Evolutionary conservation across 2,113 vertebrate genomes (phyloP).

Genomic region (Ranitomeya imitator): DNA sequence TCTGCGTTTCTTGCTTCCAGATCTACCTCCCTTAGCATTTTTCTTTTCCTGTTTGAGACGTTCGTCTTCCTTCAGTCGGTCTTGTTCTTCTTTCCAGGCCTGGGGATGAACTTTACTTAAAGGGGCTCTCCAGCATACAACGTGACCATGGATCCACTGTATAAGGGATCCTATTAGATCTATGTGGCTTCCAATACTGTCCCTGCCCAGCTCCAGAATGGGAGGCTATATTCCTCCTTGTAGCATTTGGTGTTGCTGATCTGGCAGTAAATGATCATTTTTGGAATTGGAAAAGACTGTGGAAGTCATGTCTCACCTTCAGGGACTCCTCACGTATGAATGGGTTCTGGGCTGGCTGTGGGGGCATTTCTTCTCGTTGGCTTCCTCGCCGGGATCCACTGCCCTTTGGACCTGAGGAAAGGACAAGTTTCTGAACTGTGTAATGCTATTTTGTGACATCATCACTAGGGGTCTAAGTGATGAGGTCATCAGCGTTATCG

Average conservation of each 20-base stretch:
- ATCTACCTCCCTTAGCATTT: conserved; percentile 64
- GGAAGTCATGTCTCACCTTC: conserved; percentile 69
- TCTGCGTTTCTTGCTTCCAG: conserved; percentile 63
- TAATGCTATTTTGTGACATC: too few relatives aligned
- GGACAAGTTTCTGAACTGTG: not conserved
- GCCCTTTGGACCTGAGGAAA: conserved; percentile 61
- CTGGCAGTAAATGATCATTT: too few relatives aligned
- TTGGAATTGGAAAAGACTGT: not conserved
- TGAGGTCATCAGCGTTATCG: too few relatives aligned
- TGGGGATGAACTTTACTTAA: conserved; percentile 52
- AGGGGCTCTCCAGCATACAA: too few relatives aligned
- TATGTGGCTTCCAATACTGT: too few relatives aligned
- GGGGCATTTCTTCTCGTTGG: conserved; percentile 15
- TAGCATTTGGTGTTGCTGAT: too few relatives aligned
- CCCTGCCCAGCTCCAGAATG: too few relatives aligned
- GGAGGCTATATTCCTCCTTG: too few relatives aligned
- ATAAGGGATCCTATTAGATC: too few relatives aligned
- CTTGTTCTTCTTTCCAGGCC: conserved; percentile 80
- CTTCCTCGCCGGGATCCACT: not conserved
- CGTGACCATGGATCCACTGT: too few relatives aligned
- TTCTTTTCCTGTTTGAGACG: conserved; percentile 68
- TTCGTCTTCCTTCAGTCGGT: conserved; percentile 72
- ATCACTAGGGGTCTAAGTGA: too few relatives aligned
- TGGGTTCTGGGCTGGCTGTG: conserved; percentile 48
- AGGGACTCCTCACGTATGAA: conserved; percentile 76